These are phyloP conservation scores for Vulpes lagopus DNA, from an alignment of 2,113 vertebrate genomes.

Conservation along the genomic window DNA sequence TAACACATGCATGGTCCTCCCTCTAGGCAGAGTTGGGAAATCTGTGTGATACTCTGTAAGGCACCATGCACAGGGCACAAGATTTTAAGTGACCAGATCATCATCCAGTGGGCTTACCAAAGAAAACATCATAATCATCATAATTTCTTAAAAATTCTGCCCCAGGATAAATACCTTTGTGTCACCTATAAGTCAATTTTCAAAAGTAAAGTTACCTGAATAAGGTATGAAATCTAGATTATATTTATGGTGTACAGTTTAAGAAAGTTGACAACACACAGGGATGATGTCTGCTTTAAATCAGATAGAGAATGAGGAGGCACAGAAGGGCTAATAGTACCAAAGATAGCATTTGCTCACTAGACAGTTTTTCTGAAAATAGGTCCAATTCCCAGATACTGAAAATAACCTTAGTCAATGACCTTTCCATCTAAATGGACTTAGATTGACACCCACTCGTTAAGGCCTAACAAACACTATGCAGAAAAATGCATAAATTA, in stretches of 20 bases:
- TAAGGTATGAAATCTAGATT: neutral
- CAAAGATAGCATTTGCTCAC: neutral
- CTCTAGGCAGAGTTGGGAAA: neutral
- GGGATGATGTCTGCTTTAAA: neutral
- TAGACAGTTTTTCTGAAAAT: conserved; percentile 31
- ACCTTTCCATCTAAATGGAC: neutral
- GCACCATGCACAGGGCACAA: neutral
- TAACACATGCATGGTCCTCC: neutral
- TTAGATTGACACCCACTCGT: neutral
- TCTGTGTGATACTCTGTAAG: neutral
- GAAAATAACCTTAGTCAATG: conserved; percentile 18
- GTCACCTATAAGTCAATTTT: conserved; percentile 28
- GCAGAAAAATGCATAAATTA: neutral
- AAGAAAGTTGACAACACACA: neutral
- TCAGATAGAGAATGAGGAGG: neutral
- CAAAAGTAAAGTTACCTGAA: neutral
- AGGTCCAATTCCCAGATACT: neutral
- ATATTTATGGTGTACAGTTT: neutral
- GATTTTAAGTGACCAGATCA: neutral
- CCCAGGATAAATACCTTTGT: neutral
- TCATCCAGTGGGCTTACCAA: neutral
- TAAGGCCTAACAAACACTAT: neutral
- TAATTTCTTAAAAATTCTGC: conserved; percentile 11
- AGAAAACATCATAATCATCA: neutral
- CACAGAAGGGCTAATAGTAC: neutral